Evolutionary conservation across 2,888 invertebrate species (phyloP), one percentile per base, ranked within the genome.

Genomic region (Leucoma salicis): DNA sequence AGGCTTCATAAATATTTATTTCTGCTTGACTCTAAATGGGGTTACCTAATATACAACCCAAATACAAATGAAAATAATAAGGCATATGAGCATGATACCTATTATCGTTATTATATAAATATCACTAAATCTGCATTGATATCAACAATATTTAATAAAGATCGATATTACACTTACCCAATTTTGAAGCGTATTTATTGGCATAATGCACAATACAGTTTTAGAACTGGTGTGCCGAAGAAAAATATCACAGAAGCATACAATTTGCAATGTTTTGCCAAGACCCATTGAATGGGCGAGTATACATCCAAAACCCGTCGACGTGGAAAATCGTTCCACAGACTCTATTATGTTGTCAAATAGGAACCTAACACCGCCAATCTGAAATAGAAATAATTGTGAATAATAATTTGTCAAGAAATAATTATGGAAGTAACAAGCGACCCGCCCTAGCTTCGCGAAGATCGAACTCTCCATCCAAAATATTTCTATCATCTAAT

Each of bases 231-330:
- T 98, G 77, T 97, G 95, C 37, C 98, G 91, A 60, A 99, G 91
- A 82, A 99, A 98, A 65, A 99, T 95, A 85, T 99, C 99, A 74
- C 96, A 96, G 88, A 99, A 99, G 54, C 97, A 96, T 41, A 99
- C 96, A 42, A 99, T 95, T 90, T 96, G 97, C 43, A 99, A 90
- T 0, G 99, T 99, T 89, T 99, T 99, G n/a, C 99, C 99, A 16
- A 99, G 91, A 1, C 99, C 99, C 99, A 99, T 99, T 31, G 98
- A 98, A 89, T 99, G 99, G 0, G 99, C 99, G 38, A 99, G 90
- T 64, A 99, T 99, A 78, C 99, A 99, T 10, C 99, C 99, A 79
- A 99, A 98, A 8, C 99, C 99, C 2, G 94, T 92, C 0, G 96
- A 96, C 11, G 93, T 95, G 40, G 95, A 95, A 78, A 95, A 99